Base-by-base conservation (phyloP, 2,888 invertebrate species). In the Limenitis arthemis region DNA sequence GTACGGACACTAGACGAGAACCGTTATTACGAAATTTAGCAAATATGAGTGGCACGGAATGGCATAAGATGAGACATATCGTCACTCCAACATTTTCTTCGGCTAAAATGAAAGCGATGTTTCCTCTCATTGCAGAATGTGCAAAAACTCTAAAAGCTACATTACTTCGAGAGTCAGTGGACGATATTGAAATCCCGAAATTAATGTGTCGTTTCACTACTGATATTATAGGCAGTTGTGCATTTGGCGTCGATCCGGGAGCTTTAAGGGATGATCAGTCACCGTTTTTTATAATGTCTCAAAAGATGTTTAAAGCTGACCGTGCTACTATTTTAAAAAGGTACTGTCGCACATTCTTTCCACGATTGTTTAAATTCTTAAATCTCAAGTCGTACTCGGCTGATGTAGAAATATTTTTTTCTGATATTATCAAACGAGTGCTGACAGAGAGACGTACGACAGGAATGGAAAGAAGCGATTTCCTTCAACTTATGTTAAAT, bases 101-200 rank as follows among this genome's bases (percentile, higher is more conserved):
- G 8, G 85, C 79, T 30, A 86, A 86, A 62, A 85, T 86, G 82
- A 86, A 84, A 59, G 85, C 78, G 5, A 86, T 86, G 86, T 86
- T 86, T 60, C 83, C 84, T 20, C 66, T 86, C 40, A 66, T 86
- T 43, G 72, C 72, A 4, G 81, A 83, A 7, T 86, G 86, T 63
- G 77, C 84, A 0, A 69, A 70, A 55, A 70, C 76, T 5, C 66
- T 86, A 12, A 73, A 72, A 60, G 62, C 63, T 30, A 65, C 71
- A n/a, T 68, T 86, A 6, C 52, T 65, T 12, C 58, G 64, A 30
- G 74, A 76, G 50, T 60, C 71, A 1, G 50, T 63, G 32, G 72
- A 73, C 5, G 79, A 78, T 49, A 68, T 82, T 30, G 73, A 84
- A 54, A 72, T 85, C 8, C 80, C 79, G 11, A 75, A 68, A 47